Evolutionary conservation across 2,888 invertebrate species (phyloP).

Genomic region (Phytoseiulus persimilis): DNA sequence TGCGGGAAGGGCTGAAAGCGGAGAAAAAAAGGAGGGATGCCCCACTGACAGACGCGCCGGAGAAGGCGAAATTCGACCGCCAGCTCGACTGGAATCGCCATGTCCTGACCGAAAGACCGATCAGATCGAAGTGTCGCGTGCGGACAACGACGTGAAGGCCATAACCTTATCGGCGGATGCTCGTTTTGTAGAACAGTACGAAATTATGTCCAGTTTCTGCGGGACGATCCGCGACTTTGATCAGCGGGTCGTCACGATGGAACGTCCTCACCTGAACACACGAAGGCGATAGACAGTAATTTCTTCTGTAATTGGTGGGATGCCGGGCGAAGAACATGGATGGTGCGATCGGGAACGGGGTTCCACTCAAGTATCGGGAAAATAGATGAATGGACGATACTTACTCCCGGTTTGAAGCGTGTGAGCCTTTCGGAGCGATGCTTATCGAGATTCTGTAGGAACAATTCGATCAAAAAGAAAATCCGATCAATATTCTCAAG

Average conservation of each 20-base stretch:
- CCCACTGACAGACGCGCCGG: background rate
- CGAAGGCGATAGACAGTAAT: no score
- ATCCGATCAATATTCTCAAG: background rate
- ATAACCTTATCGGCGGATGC: background rate
- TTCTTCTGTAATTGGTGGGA: no score
- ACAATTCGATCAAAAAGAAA: background rate
- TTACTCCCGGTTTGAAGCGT: no score
- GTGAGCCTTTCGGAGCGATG: no score
- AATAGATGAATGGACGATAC: no score
- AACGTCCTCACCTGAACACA: background rate
- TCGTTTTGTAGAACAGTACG: background rate
- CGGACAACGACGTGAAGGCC: background rate
- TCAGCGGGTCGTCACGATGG: background rate
- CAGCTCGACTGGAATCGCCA: background rate
- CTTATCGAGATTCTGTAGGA: no score
- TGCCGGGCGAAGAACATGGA: no score
- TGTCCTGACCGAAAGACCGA: background rate
- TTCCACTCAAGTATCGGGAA: no score
- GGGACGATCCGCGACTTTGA: no score
- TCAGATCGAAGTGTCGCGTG: background rate
- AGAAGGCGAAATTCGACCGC: background rate
- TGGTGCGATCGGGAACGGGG: no score
- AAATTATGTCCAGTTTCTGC: background rate
- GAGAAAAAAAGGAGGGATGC: background rate
- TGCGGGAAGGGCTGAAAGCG: background rate